Conservation (phyloP, 2,888 invertebrate species). For the Ramazzottius varieornatus region DNA sequence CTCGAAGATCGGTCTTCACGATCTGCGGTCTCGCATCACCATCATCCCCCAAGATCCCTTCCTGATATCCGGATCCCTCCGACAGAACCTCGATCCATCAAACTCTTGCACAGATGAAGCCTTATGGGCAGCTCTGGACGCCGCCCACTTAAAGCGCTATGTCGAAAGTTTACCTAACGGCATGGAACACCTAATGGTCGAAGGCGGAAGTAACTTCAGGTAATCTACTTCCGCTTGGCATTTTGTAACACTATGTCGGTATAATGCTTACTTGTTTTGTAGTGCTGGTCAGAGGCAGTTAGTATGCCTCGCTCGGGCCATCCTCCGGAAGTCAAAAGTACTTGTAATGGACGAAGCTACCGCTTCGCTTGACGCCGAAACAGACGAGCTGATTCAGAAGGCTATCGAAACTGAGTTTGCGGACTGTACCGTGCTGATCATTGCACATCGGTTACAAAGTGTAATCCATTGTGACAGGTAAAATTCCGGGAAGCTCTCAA, state of each 20-base stretch:
- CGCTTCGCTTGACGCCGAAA: background rate
- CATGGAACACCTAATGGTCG: background rate
- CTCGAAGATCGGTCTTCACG: background rate
- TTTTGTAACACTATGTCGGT: background rate
- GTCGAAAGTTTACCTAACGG: background rate
- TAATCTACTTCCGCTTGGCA: background rate
- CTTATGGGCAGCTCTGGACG: background rate
- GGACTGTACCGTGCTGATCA: background rate
- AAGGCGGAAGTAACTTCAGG: constrained; percentile 1
- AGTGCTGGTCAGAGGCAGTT: background rate
- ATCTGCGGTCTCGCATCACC: background rate
- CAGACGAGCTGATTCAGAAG: background rate
- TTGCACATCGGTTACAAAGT: background rate
- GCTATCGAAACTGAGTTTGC: background rate
- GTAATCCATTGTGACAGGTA: background rate
- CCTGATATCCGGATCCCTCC: background rate
- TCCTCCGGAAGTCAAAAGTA: background rate
- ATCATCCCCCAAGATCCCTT: background rate
- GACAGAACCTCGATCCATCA: background rate
- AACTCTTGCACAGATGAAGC: background rate
- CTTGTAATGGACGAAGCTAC: background rate
- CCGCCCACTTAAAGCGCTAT: background rate
- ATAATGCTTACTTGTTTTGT: background rate
- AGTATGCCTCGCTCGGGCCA: background rate
- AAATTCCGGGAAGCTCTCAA: background rate